These are phyloP conservation scores for Solea solea DNA, from an alignment of 2,113 vertebrate species.

Conservation along the genomic window DNA sequence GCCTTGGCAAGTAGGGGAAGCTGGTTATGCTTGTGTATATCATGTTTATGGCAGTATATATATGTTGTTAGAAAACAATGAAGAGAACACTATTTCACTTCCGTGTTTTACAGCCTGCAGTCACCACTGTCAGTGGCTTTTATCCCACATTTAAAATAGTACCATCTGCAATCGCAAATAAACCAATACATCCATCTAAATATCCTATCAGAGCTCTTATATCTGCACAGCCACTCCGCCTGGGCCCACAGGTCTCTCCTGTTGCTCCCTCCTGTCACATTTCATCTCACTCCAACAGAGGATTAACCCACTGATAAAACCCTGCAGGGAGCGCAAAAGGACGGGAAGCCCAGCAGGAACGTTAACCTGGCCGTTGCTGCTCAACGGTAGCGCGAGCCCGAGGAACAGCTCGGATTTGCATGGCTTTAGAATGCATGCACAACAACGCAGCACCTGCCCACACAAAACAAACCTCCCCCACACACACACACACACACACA, in stretches of 20 bases:
- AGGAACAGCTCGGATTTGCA: constrained; percentile 32
- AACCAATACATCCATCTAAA: not conserved
- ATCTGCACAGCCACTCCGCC: not conserved
- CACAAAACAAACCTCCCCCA: not conserved
- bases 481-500: constrained; percentile 6
- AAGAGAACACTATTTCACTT: not conserved
- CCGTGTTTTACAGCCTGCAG: constrained; percentile 1
- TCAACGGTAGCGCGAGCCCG: not conserved
- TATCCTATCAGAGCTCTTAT: not conserved
- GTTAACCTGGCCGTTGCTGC: constrained; percentile 14
- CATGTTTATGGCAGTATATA: not conserved
- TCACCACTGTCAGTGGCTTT: not conserved
- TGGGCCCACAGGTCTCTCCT: not conserved
- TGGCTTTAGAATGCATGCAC: not conserved
- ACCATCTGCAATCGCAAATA: not conserved
- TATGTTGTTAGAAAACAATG: constrained; percentile 8
- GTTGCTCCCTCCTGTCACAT: constrained; percentile 51
- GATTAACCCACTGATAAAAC: constrained; percentile 16
- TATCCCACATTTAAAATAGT: not conserved
- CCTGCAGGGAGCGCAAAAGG: not conserved
- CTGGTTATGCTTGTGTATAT: not conserved
- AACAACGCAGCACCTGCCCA: not conserved
- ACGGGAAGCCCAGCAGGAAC: not conserved
- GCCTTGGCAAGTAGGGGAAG: not conserved
- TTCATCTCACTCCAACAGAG: constrained; percentile 47